Conservation (phyloP, 2,888 invertebrate species). For the Portevinia maculata region DNA sequence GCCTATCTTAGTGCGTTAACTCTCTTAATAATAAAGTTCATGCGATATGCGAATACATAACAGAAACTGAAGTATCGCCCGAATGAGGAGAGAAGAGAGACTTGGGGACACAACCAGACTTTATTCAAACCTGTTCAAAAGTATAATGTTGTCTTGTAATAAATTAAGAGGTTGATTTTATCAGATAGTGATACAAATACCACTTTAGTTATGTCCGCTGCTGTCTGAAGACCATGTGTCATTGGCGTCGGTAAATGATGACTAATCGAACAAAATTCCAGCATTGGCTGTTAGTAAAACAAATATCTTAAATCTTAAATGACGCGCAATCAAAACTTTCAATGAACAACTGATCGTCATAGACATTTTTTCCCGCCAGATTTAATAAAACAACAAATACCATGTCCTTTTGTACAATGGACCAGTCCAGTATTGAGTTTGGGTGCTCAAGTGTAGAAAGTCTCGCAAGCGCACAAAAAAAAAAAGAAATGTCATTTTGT, state of each 20-base stretch:
- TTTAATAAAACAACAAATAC: too few species aligned
- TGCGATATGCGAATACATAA: not conserved
- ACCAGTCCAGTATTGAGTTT: too few species aligned
- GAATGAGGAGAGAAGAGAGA: conserved; percentile 38
- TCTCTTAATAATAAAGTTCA: conserved; percentile 21
- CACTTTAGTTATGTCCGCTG: conserved; percentile 22
- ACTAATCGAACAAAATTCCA: conserved; percentile 42
- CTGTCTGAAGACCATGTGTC: conserved; percentile 8
- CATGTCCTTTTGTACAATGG: too few species aligned
- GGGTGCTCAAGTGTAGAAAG: too few species aligned
- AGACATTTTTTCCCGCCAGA: too few species aligned
- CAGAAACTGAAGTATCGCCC: not conserved
- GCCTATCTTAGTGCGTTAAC: not conserved
- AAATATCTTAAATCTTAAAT: conserved; percentile 17
- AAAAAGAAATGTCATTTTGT: too few species aligned
- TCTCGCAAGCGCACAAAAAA: too few species aligned
- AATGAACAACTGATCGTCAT: too few species aligned
- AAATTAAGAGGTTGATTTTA: conserved; percentile 49
- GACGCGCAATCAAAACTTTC: conserved; percentile 11
- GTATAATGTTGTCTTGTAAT: conserved; percentile 37
- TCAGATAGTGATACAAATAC: conserved; percentile 50
- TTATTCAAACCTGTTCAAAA: conserved; percentile 57
- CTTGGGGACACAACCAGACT: not conserved
- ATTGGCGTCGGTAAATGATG: conserved; percentile 29
- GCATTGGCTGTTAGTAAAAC: conserved; percentile 9